Evolutionary conservation across 2,113 vertebrate genomes (phyloP).

Genomic region (Pseudorasbora parva): DNA sequence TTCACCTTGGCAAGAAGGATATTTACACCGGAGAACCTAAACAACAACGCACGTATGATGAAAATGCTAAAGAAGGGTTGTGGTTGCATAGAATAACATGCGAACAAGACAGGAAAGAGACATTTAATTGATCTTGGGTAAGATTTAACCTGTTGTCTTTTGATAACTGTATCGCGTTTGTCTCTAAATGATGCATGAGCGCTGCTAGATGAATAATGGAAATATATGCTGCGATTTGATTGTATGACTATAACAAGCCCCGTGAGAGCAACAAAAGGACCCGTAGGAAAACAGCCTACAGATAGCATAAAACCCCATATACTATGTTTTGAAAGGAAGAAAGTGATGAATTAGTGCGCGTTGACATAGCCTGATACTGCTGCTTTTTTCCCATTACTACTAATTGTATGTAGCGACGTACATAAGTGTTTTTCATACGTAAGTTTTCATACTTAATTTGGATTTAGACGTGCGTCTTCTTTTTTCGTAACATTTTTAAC

Average conservation of each 20-base stretch:
- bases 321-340: background rate
- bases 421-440: background rate
- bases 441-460: background rate
- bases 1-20: conserved; percentile 26
- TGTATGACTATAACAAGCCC: background rate
- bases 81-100: conserved; percentile 36
- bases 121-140: conserved; percentile 47
- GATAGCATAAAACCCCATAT: background rate
- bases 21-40: conserved; percentile 41
- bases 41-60: conserved; percentile 18
- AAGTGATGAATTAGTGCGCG: background rate
- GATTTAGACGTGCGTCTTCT: background rate
- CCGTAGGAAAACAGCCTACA: background rate
- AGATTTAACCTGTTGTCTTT: conserved; percentile 64
- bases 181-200: conserved; percentile 18
- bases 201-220: conserved; percentile 9
- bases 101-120: conserved; percentile 7
- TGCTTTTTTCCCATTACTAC: background rate
- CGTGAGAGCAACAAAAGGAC: background rate
- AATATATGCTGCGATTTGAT: background rate
- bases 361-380: background rate
- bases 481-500: background rate
- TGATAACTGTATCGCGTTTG: conserved; percentile 9
- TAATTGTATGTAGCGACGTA: background rate
- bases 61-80: conserved; percentile 28